Evolutionary conservation across 2,797 vertebrate genomes (phyloP).

Genomic region (Dermochelys coriacea): DNA sequence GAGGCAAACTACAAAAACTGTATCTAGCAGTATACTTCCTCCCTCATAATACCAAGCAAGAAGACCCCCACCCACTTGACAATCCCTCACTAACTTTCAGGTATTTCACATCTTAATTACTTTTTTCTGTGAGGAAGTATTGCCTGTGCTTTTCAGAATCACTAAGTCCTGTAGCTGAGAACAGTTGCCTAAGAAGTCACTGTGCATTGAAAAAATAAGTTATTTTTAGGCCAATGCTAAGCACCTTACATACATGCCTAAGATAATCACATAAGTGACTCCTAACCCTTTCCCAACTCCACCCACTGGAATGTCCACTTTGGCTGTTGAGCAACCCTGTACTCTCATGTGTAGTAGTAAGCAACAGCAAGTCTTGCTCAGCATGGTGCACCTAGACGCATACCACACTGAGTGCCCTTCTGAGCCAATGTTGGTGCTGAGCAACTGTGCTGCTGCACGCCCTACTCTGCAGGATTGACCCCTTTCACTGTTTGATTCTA

Average conservation of each 20-base stretch:
- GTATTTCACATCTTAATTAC: neutral
- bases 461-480: fast-evolving
- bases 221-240: neutral
- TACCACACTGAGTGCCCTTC: neutral
- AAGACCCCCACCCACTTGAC: neutral
- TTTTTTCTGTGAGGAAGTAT: neutral
- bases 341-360: neutral
- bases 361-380: neutral
- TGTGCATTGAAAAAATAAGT: neutral
- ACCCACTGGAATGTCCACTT: neutral
- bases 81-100: neutral
- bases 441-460: neutral
- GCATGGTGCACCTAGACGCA: neutral
- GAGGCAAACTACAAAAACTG: neutral
- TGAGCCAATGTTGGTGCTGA: neutral
- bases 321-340: neutral
- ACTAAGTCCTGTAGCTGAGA: neutral
- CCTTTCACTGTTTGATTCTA: neutral
- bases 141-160: neutral
- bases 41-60: neutral
- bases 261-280: neutral
- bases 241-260: neutral
- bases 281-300: neutral
- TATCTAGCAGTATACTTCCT: neutral
- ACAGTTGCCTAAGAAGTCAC: neutral